A percentile compares a stretch with the other conserved stretches of the same genome.
Conservation (phyloP, 30 jellyfish, hydroid and myxozoan species). For the Hydractinia echinata region DNA sequence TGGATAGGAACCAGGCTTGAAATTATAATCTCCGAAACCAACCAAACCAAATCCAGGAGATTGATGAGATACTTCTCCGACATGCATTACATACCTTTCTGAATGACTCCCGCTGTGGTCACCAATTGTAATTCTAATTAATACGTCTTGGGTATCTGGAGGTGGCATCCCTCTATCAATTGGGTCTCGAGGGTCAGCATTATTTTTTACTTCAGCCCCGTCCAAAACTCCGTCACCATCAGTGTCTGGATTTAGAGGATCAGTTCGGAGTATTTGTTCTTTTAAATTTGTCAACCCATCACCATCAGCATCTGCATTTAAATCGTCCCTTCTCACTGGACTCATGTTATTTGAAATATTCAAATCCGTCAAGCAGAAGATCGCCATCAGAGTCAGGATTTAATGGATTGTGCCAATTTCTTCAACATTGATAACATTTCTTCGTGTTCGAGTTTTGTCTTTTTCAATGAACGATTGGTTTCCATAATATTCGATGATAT, state of each 20-base stretch:
- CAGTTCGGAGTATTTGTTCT: background rate
- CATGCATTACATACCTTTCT: background rate
- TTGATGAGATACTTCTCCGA: background rate
- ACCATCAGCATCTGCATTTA: too few relatives aligned
- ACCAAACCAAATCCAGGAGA: background rate
- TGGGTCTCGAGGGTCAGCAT: background rate
- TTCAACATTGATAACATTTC: too few relatives aligned
- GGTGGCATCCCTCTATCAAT: background rate
- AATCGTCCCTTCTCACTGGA: too few relatives aligned
- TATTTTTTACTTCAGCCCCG: background rate
- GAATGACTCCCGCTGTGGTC: background rate
- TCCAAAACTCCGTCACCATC: conserved; percentile 2
- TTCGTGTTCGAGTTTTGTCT: too few relatives aligned
- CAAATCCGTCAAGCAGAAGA: too few relatives aligned
- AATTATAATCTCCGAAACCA: background rate
- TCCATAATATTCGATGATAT: too few relatives aligned
- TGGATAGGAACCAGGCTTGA: conserved; percentile 1
- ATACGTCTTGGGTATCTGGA: background rate
- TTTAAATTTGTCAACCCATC: too few relatives aligned
- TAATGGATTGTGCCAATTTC: too few relatives aligned
- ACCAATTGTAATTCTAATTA: background rate
- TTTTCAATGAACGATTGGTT: too few relatives aligned
- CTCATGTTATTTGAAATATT: too few relatives aligned
- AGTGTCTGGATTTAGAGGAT: conserved; percentile 1
- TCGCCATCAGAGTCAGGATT: too few relatives aligned